Evolutionary conservation across 2,888 invertebrate genomes (phyloP).

Genomic region (Hypselothyrea guttata): DNA sequence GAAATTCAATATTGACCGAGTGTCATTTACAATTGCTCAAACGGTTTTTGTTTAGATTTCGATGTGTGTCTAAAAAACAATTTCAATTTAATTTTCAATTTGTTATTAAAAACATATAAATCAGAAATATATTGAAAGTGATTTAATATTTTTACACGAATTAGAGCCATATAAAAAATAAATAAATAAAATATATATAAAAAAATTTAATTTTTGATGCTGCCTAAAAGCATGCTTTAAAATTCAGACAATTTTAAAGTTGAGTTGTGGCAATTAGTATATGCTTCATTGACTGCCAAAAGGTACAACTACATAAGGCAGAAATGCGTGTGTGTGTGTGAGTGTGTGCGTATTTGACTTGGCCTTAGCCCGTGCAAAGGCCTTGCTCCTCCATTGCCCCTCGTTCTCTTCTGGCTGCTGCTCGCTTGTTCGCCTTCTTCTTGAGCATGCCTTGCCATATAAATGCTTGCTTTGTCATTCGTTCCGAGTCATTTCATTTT

Average conservation of each 20-base stretch:
- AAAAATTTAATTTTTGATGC: not conserved
- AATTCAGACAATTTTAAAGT: constrained; percentile 47
- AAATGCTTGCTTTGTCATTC: constrained; percentile 77
- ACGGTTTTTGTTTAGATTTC: not conserved
- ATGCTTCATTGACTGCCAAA: constrained; percentile 75
- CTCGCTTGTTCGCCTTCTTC: constrained; percentile 3
- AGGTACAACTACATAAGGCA: constrained; percentile 62
- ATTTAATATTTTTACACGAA: too few relatives aligned
- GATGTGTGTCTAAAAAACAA: too few relatives aligned
- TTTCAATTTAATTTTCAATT: too few relatives aligned
- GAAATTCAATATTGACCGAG: constrained; percentile 22
- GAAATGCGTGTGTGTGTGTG: constrained; percentile 30
- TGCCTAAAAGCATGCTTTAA: not conserved
- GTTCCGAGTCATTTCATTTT: constrained; percentile 79
- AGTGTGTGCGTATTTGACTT: constrained; percentile 36
- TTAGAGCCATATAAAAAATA: too few relatives aligned
- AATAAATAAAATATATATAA: too few relatives aligned
- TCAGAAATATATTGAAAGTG: too few relatives aligned
- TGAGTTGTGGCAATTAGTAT: constrained; percentile 55
- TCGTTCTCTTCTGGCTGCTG: not conserved
- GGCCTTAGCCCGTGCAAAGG: constrained; percentile 14
- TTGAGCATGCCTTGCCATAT: constrained; percentile 58
- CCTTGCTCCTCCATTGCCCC: constrained; percentile 2
- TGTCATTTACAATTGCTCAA: not conserved
- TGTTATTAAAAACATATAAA: too few relatives aligned